A percentile compares a stretch with the other conserved stretches of the same genome.
These are phyloP conservation scores for Octopus sinensis DNA, from an alignment of 1,140 invertebrate genomes.

Conservation along the genomic window DNA sequence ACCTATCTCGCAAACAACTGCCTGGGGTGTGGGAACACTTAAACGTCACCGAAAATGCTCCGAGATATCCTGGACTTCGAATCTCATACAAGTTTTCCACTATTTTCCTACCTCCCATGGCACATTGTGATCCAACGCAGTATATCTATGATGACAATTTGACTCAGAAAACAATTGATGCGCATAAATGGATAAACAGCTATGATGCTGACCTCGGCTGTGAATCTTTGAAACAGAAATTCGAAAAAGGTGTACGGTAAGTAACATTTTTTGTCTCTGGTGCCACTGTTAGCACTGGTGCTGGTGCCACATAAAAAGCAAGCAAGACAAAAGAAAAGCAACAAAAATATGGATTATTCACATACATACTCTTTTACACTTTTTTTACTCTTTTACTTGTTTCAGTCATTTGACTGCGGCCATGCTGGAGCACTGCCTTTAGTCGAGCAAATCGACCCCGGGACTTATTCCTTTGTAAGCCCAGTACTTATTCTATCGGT, in stretches of 20 bases:
- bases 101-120: slow-evolving; percentile 57
- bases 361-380: no score
- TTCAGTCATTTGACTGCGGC: no score
- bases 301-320: no score
- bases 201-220: slow-evolving; percentile 49
- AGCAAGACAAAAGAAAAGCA: no score
- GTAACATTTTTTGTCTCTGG: neutral
- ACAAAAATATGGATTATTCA: no score
- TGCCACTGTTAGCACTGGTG: no score
- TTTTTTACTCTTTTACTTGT: no score
- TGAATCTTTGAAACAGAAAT: slow-evolving; percentile 43
- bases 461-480: no score
- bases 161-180: slow-evolving; percentile 55
- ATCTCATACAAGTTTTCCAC: slow-evolving; percentile 53
- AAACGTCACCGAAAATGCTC: slow-evolving; percentile 52
- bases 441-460: no score
- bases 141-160: slow-evolving; percentile 59
- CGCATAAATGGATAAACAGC: slow-evolving; percentile 58
- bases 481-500: no score
- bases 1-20: slow-evolving; percentile 38
- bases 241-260: slow-evolving; percentile 55
- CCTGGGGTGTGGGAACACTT: slow-evolving; percentile 49
- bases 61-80: slow-evolving; percentile 50
- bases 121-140: slow-evolving; percentile 57
- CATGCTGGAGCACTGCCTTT: no score